phyloP scores from a whole-genome alignment of 2,113 vertebrate genomes.

The Ceyx melanurus region DNA sequence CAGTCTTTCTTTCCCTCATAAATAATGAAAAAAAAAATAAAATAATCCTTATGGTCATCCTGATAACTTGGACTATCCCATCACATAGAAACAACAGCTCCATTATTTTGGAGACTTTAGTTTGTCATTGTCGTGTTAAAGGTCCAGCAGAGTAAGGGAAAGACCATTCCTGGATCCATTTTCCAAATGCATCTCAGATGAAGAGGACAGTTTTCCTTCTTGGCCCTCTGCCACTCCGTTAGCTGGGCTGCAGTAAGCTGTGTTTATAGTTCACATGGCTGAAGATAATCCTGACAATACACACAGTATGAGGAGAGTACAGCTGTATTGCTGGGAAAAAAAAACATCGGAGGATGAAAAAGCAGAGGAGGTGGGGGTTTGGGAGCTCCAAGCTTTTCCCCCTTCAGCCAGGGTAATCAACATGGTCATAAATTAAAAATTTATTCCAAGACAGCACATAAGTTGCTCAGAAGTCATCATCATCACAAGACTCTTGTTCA shows the following conservation, averaged over 20 bases:
- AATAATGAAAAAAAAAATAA: neutral
- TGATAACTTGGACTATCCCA: neutral
- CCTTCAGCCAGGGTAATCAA: slow-evolving; percentile 34
- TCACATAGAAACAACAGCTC: neutral
- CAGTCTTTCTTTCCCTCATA: neutral
- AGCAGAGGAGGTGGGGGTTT: neutral
- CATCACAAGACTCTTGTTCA: neutral
- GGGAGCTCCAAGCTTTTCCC: neutral
- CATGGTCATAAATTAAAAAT: slow-evolving; percentile 52
- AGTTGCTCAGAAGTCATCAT: slow-evolving; percentile 36
- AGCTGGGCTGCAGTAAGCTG: neutral
- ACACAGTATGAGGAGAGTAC: slow-evolving; percentile 19
- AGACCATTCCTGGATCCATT: neutral
- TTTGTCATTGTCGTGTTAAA: neutral
- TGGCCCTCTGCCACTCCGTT: slow-evolving; percentile 16
- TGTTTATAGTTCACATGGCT: slow-evolving; percentile 48
- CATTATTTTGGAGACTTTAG: neutral
- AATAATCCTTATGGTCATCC: neutral
- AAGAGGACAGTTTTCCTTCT: neutral
- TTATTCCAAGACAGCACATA: slow-evolving; percentile 12
- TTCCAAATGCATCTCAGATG: neutral
- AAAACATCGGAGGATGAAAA: slow-evolving; percentile 53
- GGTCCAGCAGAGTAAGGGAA: neutral
- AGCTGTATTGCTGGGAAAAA: slow-evolving; percentile 54
- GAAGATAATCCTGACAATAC: slow-evolving; percentile 56